These are phyloP conservation scores for Ceratosolen fusciceps DNA, from an alignment of 1,140 invertebrate genomes.

Conservation along the genomic window DNA sequence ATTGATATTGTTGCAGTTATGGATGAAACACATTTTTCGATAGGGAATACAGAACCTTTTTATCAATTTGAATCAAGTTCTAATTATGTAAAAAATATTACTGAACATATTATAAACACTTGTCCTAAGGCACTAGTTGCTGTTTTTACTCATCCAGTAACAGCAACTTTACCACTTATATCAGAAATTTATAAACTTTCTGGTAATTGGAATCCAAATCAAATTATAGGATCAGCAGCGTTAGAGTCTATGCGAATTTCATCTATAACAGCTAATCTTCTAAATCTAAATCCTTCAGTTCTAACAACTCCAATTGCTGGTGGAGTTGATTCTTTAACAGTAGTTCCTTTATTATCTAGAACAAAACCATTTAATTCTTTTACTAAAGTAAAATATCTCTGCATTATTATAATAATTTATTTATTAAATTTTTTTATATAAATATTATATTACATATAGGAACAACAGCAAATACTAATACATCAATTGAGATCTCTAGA, in stretches of 20 bases:
- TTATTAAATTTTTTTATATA: constrained; percentile 21
- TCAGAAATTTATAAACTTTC: constrained; percentile 58
- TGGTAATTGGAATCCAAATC: constrained; percentile 58
- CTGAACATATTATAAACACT: constrained; percentile 54
- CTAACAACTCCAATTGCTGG: constrained; percentile 60
- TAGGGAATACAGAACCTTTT: constrained; percentile 46
- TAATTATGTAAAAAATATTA: constrained; percentile 56
- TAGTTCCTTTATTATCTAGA: constrained; percentile 61
- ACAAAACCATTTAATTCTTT: constrained; percentile 56
- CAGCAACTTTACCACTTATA: constrained; percentile 59
- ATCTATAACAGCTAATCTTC: constrained; percentile 54
- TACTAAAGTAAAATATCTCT: constrained; percentile 52
- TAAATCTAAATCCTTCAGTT: constrained; percentile 59
- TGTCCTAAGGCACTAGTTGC: constrained; percentile 59
- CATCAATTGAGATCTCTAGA: constrained; percentile 54
- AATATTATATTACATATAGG: constrained; percentile 47
- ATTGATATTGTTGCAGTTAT: constrained; percentile 62
- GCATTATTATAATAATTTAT: constrained; percentile 15
- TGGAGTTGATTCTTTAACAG: constrained; percentile 61
- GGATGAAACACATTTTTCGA: constrained; percentile 58
- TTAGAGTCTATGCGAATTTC: constrained; percentile 60
- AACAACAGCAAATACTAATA: constrained; percentile 53
- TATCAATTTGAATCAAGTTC: constrained; percentile 54
- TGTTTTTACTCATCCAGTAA: constrained; percentile 62
- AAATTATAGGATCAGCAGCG: constrained; percentile 60